Base-by-base conservation (phyloP, 2,888 invertebrate genomes). In the Shargacucullia verbasci region DNA sequence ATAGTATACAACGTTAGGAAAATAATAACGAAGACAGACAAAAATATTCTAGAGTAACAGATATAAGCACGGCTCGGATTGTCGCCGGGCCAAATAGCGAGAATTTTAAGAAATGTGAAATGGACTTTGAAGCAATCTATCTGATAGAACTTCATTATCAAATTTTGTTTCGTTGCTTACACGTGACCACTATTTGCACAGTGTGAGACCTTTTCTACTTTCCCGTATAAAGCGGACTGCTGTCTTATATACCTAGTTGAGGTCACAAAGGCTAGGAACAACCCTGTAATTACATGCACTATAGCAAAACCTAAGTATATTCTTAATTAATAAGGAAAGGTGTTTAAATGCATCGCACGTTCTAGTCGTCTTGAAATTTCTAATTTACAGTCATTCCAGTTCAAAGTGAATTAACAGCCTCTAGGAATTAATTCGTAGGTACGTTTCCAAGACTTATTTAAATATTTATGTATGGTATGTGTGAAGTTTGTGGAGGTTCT, bases 81-180 rank as follows among this genome's bases (percentile, higher is more conserved):
- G 1, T 72, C 56, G 10, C 50, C 35, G 0, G 84, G 84, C 78
- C 82, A 87, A 10, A 89, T 68, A 2, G 80, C 88, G 3, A 90
- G 78, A 14, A 86, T 43, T 67, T 77, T 85, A 71, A 81, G 86
- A 73, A 82, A 85, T 15, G 59, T 77, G 27, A 84, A 73, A 54
- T 89, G 85, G 20, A 62, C 73, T 45, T 73, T 71, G 47, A 89
- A 91, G 56, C 86, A 88, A 58, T 86, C 86, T 13, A 81, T 82
- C 79, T 85, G 86, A 59, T 81, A 77, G 10, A 56, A 48, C 10
- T 15, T 45, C 81, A 80, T 79, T 34, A 45, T 58, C 31, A 6
- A 44, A 47, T 41, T 29, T 53, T 14, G 15, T 15, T 25, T 37
- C 11, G n/a, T 29, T 13, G 27, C 37, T 48, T 31, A 49, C 10